Base-by-base conservation (phyloP, 2,113 vertebrate species). In the Thalassoma bifasciatum region DNA sequence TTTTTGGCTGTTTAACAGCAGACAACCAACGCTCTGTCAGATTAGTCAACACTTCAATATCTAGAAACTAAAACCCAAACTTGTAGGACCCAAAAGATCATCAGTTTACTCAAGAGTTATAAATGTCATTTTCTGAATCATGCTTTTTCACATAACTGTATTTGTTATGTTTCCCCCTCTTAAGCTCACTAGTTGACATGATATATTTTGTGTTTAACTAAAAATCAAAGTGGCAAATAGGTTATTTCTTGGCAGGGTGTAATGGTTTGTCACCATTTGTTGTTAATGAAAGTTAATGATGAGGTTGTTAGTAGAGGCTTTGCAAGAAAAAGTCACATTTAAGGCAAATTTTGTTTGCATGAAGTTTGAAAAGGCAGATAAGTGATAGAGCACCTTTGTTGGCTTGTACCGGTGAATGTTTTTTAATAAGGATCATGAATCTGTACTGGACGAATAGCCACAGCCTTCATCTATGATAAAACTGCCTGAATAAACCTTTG, bases 401-500 rank as follows among this genome's bases (percentile, higher is more conserved):
- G 7, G 21, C 14, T 57, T 14, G 17, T 19, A 17, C 40, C 49
- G 42, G 10, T 24, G 34, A 44, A 17, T 37, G 64, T 52, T 56
- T 14, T 73, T 46, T 70, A 65, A 67, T 63, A 65, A 58, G 42
- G 37, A 17, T 64, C 52, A 66, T 72, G 66, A 66, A 53, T 70
- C 40, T 82, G 67, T 77, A 52, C 36, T 67, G 37, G 64, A 62
- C 3, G 9, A 2, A 34, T 49, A 37, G 9, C 30, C 6, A 30
- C 50, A 64, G 26, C 57, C 72, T 72, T 60, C 37, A 72, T 77
- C 79, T 68, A 66, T 58, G 54, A 36, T 57, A 37, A 72, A 65
- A 66, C 72, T 57, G 63, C 52, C 26, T 62, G 61, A 86, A 84
- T 74, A 75, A 67, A 42, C 38, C 53, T 52, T 57, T 67, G 53